These are phyloP conservation scores for Temnothorax longispinosus DNA, from an alignment of 1,140 invertebrate species.

Conservation along the genomic window DNA sequence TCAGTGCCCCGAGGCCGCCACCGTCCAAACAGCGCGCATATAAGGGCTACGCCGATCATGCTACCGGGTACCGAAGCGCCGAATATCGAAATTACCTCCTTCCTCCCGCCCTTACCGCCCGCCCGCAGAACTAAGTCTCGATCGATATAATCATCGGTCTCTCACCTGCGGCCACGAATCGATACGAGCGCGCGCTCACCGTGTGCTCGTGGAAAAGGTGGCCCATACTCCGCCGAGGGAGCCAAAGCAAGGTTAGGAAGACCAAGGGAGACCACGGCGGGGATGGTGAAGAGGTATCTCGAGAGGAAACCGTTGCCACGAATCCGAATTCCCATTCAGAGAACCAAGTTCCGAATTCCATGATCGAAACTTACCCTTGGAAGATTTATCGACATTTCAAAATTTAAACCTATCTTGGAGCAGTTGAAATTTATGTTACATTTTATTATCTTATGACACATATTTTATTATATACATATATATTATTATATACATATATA, in stretches of 20 bases:
- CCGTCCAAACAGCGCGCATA: slow-evolving; percentile 69
- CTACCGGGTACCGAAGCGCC: slow-evolving; percentile 81
- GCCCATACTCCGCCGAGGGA: slow-evolving; percentile 8
- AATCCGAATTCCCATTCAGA: slow-evolving; percentile 52
- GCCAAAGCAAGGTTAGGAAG: slow-evolving; percentile 1
- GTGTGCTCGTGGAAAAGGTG: slow-evolving; percentile 61
- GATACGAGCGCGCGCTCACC: slow-evolving; percentile 61
- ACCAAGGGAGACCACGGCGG: background rate
- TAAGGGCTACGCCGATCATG: slow-evolving; percentile 77
- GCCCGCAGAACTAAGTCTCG: slow-evolving; percentile 67
- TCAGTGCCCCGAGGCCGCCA: slow-evolving; percentile 77
- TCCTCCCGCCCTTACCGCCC: background rate
- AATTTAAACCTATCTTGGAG: background rate
- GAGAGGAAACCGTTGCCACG: slow-evolving; percentile 36
- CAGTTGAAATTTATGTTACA: background rate
- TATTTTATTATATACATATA: background rate
- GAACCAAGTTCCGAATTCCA: slow-evolving; percentile 39
- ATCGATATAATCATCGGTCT: slow-evolving; percentile 84
- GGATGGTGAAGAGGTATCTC: background rate
- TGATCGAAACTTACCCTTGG: background rate
- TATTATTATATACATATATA: too few species aligned
- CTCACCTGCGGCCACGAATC: slow-evolving; percentile 79
- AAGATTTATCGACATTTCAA: background rate
- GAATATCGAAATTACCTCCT: slow-evolving; percentile 80
- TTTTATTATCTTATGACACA: too few species aligned